These are phyloP conservation scores for Platycnemis pennipes DNA, from an alignment of 2,888 invertebrate genomes.

Conservation along the genomic window DNA sequence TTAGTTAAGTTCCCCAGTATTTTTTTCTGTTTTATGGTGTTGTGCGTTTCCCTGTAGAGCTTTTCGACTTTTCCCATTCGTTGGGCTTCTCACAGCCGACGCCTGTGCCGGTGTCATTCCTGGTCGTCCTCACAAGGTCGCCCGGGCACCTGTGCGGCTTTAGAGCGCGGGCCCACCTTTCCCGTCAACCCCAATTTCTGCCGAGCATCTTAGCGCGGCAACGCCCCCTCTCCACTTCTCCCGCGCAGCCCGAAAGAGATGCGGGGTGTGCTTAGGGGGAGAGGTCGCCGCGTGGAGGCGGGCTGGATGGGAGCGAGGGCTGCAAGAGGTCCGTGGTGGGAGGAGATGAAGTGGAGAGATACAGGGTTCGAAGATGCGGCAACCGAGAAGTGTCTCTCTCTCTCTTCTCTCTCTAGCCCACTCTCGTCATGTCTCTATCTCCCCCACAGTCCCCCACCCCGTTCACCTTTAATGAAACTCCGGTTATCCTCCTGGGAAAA, in stretches of 20 bases:
- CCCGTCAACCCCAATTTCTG: neutral
- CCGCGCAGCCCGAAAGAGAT: neutral
- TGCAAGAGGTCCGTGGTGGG: neutral
- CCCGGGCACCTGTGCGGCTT: neutral
- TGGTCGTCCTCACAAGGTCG: neutral
- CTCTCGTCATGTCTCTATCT: constrained; percentile 17
- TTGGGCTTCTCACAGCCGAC: too few species aligned
- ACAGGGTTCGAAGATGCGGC: constrained; percentile 51
- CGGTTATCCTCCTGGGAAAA: constrained; percentile 38
- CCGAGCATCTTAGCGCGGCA: neutral
- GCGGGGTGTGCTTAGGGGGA: too few species aligned
- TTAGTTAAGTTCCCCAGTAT: too few species aligned
- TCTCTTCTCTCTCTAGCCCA: neutral
- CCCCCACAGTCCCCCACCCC: neutral
- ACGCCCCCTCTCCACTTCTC: neutral
- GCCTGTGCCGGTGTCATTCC: neutral
- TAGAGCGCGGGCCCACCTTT: neutral
- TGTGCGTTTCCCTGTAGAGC: too few species aligned
- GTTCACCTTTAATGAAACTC: constrained; percentile 57
- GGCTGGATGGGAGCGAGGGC: neutral
- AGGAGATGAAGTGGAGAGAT: neutral
- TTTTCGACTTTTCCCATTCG: too few species aligned
- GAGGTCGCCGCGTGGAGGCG: neutral
- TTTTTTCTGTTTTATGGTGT: too few species aligned
- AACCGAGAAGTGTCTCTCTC: neutral